phyloP scores from a whole-genome alignment of 2,113 vertebrate species.

The Shinisaurus crocodilurus region DNA sequence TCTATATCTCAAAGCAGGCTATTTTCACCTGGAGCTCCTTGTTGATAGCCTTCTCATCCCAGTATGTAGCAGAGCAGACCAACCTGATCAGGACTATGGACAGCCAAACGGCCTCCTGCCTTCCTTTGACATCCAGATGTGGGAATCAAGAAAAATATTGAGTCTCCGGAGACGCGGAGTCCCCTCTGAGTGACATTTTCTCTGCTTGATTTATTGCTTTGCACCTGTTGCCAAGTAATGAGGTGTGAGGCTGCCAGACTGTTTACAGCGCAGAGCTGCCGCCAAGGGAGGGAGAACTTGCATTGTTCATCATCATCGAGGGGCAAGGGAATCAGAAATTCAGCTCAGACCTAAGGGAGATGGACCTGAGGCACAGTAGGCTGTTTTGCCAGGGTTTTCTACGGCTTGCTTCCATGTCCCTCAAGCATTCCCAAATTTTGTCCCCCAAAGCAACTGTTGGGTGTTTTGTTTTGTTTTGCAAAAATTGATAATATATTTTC shows the following conservation, averaged over 20 bases:
- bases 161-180: conserved; percentile 28
- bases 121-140: neutral
- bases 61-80: neutral
- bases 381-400: neutral
- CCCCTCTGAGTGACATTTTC: conserved; percentile 26
- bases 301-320: neutral
- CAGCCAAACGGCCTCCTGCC: neutral
- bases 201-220: conserved; percentile 48
- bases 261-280: conserved; percentile 3
- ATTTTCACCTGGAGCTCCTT: neutral
- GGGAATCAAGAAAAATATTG: conserved; percentile 23
- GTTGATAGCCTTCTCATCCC: conserved; percentile 2
- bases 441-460: neutral
- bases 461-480: neutral
- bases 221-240: conserved; percentile 52
- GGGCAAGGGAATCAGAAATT: neutral
- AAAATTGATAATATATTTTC: neutral
- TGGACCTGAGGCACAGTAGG: conserved; percentile 1
- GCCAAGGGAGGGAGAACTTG: neutral
- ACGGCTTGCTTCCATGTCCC: neutral
- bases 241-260: conserved; percentile 35
- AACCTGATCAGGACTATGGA: neutral
- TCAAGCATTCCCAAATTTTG: neutral
- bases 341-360: neutral
- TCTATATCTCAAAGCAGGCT: neutral